Conservation (phyloP, 2,113 vertebrate species). For the Apteryx owenii region DNA sequence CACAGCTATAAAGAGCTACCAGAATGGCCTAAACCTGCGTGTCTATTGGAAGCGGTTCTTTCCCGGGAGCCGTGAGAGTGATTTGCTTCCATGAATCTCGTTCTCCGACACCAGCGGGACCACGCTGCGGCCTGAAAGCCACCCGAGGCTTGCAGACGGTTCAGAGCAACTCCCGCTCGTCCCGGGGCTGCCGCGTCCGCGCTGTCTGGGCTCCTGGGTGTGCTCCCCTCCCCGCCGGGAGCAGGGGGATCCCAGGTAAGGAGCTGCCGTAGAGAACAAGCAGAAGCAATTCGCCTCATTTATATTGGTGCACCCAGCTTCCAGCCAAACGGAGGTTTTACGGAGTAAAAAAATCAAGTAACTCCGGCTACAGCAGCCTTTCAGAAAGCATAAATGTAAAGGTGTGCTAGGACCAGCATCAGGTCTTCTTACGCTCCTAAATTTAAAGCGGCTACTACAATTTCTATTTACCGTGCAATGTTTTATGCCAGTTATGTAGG, state of each 20-base stretch:
- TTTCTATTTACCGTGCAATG: background rate
- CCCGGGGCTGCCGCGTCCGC: background rate
- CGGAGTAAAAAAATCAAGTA: no score
- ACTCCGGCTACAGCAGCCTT: background rate
- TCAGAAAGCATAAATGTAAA: background rate
- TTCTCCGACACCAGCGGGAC: background rate
- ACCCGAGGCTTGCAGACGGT: accelerated
- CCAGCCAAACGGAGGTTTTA: background rate
- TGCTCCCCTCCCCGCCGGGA: accelerated
- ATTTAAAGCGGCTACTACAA: background rate
- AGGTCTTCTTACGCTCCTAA: background rate
- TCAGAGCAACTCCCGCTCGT: background rate
- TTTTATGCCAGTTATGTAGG: background rate
- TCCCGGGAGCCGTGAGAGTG: background rate
- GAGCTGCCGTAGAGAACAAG: background rate
- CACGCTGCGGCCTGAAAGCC: background rate
- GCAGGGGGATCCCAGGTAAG: accelerated
- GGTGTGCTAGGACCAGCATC: background rate
- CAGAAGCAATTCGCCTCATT: background rate
- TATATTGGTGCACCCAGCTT: background rate
- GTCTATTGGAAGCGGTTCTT: background rate
- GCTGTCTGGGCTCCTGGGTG: background rate
- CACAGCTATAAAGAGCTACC: background rate
- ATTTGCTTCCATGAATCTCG: background rate
- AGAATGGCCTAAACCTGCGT: background rate